Conservation (phyloP, 2,797 vertebrate genomes). For the Rhynchonycteris naso region DNA sequence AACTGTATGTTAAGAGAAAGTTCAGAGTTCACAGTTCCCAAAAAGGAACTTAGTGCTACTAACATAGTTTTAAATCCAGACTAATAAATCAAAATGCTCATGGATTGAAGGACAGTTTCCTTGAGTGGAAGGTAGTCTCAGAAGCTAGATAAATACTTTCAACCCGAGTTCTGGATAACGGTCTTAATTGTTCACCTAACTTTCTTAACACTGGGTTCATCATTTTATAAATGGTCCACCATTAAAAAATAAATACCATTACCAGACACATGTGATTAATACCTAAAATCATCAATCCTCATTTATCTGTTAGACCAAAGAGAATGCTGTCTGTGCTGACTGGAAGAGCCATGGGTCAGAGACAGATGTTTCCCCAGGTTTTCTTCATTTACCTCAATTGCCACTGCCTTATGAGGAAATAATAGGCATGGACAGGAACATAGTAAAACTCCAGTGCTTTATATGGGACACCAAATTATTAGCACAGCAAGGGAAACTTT, state of each 20-base stretch:
- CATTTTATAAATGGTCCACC: background rate
- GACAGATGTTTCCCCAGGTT: constrained; percentile 42
- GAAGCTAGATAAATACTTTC: background rate
- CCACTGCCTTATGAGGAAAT: constrained; percentile 66
- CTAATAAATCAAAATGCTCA: background rate
- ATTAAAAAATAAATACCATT: constrained; percentile 31
- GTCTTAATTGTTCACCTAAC: background rate
- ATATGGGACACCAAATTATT: constrained; percentile 77
- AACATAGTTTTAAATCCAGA: background rate
- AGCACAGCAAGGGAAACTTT: constrained; percentile 70
- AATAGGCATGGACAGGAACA: constrained; percentile 63
- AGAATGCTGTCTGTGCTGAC: background rate
- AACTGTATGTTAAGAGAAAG: background rate
- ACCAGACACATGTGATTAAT: background rate
- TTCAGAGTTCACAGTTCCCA: background rate
- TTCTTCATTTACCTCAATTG: constrained; percentile 67
- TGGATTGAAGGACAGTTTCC: background rate
- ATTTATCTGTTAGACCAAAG: background rate
- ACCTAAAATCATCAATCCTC: background rate
- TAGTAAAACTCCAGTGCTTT: constrained; percentile 71
- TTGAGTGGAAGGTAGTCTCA: background rate
- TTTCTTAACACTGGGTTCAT: background rate
- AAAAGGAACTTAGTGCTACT: background rate
- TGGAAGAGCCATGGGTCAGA: constrained; percentile 33
- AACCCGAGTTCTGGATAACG: background rate